Conservation (phyloP, 2,888 invertebrate species). For the Zaprionus bogoriensis region DNA sequence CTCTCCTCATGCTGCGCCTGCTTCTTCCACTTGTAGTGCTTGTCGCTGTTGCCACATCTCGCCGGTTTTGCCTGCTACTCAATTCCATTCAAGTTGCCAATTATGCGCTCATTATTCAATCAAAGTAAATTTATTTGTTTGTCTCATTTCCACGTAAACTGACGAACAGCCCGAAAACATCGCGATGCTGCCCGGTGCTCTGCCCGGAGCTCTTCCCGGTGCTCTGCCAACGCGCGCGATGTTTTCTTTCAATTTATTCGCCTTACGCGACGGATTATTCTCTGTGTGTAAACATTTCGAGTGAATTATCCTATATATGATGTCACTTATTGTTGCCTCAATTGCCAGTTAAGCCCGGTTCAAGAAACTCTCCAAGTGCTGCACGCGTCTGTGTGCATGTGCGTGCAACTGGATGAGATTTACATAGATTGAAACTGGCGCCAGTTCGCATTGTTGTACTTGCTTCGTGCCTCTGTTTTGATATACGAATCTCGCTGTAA, state of each 20-base stretch:
- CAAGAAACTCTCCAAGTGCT: constrained; percentile 53
- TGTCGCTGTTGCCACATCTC: constrained; percentile 11
- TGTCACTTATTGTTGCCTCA: constrained; percentile 68
- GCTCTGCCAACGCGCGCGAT: too few relatives aligned
- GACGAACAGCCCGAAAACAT: constrained; percentile 25
- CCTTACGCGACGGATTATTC: constrained; percentile 69
- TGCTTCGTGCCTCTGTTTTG: constrained; percentile 23
- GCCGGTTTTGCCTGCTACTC: constrained; percentile 83
- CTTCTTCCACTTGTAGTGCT: not conserved
- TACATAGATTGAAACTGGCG: constrained; percentile 43
- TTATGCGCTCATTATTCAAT: constrained; percentile 83
- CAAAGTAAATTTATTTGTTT: constrained; percentile 84
- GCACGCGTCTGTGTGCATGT: not conserved
- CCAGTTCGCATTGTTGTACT: constrained; percentile 42
- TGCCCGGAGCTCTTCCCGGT: too few relatives aligned
- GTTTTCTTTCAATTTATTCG: constrained; percentile 71
- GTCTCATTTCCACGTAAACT: constrained; percentile 78
- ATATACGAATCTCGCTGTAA: constrained; percentile 21
- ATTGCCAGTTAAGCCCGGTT: constrained; percentile 50
- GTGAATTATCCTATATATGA: constrained; percentile 69
- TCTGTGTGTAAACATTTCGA: constrained; percentile 71
- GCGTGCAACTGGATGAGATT: constrained; percentile 8
- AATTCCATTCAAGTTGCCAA: constrained; percentile 84
- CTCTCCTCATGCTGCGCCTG: not conserved
- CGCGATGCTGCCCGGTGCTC: too few relatives aligned